phyloP scores from a whole-genome alignment of 2,797 vertebrate species.

The Girardinus metallicus region DNA sequence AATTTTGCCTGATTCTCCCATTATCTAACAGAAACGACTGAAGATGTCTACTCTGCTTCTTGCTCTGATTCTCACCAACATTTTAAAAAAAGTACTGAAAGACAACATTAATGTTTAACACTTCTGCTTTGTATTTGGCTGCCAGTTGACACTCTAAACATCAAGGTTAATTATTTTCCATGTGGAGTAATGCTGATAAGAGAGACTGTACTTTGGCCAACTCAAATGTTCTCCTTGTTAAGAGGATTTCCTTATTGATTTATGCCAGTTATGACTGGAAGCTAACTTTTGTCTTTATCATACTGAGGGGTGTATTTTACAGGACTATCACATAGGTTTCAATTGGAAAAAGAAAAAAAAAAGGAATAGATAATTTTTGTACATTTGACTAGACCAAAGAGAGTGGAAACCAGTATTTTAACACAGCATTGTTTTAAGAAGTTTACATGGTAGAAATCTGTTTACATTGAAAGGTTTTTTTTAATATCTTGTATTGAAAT shows the following conservation, averaged over 20 bases:
- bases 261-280: background rate
- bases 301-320: background rate
- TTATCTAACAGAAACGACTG: background rate
- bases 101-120: background rate
- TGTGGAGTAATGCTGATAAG: background rate
- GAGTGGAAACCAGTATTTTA: background rate
- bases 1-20: background rate
- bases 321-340: background rate
- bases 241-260: background rate
- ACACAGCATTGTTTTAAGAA: background rate
- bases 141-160: background rate
- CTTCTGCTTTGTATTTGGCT: background rate
- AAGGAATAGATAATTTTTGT: background rate
- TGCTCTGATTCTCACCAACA: background rate
- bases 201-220: background rate
- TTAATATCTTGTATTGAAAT: background rate
- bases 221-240: conserved; percentile 1
- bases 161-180: conserved; percentile 6
- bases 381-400: background rate
- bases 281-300: background rate
- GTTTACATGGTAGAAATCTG: background rate
- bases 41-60: background rate
- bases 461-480: background rate
- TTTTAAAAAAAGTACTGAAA: background rate
- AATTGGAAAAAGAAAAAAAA: background rate